Evolutionary conservation across 2,797 vertebrate species (phyloP).

Genomic region (Lemur catta): DNA sequence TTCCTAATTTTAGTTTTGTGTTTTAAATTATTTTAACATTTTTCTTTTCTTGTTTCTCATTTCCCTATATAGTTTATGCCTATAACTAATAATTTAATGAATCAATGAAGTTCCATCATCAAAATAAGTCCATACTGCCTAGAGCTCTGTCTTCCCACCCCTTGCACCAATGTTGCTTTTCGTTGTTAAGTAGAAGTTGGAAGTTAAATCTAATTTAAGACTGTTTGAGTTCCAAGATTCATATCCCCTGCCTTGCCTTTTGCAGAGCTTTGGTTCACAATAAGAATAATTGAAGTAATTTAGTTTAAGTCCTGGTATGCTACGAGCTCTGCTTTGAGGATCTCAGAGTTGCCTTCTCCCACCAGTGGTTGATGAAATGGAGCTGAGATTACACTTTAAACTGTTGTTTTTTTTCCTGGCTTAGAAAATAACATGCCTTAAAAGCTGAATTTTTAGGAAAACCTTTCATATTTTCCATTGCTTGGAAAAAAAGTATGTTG

Average conservation of each 20-base stretch:
- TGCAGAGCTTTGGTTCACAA: background rate
- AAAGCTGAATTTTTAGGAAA: slow-evolving; percentile 47
- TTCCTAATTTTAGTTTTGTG: background rate
- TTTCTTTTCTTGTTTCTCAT: background rate
- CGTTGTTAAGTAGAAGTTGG: slow-evolving; percentile 22
- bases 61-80: background rate
- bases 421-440: slow-evolving; percentile 33
- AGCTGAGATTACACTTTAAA: slow-evolving; percentile 21
- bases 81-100: background rate
- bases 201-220: slow-evolving; percentile 34
- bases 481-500: slow-evolving; percentile 15
- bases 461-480: slow-evolving; percentile 21
- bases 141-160: no score
- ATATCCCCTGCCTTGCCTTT: slow-evolving; percentile 27
- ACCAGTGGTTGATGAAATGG: slow-evolving; percentile 25
- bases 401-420: background rate
- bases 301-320: slow-evolving; percentile 5
- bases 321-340: slow-evolving; percentile 21
- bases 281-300: slow-evolving; percentile 35
- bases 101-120: background rate
- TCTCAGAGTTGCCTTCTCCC: background rate
- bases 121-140: background rate
- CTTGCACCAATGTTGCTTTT: background rate
- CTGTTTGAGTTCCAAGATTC: slow-evolving; percentile 8
- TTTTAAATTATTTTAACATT: background rate